Evolutionary conservation across 2,113 vertebrate genomes (phyloP).

Genomic region (Laterallus jamaicensis): DNA sequence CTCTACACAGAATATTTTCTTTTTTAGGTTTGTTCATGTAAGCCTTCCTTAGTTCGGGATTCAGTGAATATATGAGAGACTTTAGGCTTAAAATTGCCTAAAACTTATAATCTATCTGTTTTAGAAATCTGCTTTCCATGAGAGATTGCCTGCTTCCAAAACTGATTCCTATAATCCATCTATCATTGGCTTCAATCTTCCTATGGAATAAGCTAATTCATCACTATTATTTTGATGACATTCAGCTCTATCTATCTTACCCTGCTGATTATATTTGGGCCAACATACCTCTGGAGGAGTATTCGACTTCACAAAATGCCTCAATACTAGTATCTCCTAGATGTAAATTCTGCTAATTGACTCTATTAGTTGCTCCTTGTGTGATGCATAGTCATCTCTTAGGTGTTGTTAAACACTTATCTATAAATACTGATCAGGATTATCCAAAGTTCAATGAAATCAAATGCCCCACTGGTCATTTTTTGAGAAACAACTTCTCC

Average conservation of each 20-base stretch:
- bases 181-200: slow-evolving; percentile 65
- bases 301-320: not conserved
- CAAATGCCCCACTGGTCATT: not conserved
- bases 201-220: slow-evolving; percentile 55
- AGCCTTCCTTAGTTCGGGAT: not conserved
- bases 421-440: not conserved
- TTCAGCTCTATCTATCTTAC: not conserved
- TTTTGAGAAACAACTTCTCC: not conserved
- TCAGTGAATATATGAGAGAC: not conserved
- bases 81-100: slow-evolving; percentile 24
- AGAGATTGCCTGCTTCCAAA: slow-evolving; percentile 36
- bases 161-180: slow-evolving; percentile 38
- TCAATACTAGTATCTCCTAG: not conserved
- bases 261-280: not conserved
- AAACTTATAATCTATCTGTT: slow-evolving; percentile 21
- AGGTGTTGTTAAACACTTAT: not conserved
- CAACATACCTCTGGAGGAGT: not conserved
- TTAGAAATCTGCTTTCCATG: slow-evolving; percentile 36
- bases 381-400: not conserved
- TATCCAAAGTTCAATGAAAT: not conserved
- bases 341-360: not conserved
- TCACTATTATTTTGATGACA: slow-evolving; percentile 57
- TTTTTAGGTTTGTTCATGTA: not conserved
- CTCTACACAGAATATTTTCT: not conserved
- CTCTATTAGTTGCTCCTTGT: not conserved